Conservation (phyloP, 1,140 invertebrate species). For the Intoshia linei region DNA sequence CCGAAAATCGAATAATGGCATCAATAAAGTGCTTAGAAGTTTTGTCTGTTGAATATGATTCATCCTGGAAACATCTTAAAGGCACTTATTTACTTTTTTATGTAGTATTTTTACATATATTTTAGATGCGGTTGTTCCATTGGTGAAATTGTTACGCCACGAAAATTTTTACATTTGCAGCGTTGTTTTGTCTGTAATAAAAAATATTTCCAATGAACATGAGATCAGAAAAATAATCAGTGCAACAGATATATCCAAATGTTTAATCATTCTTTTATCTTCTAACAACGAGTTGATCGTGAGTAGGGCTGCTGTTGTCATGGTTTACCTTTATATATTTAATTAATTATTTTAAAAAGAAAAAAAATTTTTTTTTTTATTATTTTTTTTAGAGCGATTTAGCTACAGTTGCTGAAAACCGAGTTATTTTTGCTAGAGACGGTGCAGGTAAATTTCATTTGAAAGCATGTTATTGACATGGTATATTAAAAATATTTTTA, state of each 20-base stretch:
- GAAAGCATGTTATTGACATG: slow-evolving; percentile 2
- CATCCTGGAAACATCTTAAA: slow-evolving; percentile 17
- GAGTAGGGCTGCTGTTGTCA: slow-evolving; percentile 17
- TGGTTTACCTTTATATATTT: slow-evolving; percentile 20
- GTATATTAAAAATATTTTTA: slow-evolving; percentile 2
- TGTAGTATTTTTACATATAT: slow-evolving; percentile 3
- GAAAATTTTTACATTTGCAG: slow-evolving; percentile 14
- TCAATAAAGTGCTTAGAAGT: slow-evolving; percentile 19
- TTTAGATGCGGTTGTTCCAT: slow-evolving; percentile 13
- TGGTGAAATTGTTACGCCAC: slow-evolving; percentile 12
- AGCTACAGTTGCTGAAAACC: slow-evolving; percentile 14
- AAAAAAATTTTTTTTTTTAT: no score
- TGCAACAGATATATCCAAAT: slow-evolving; percentile 10
- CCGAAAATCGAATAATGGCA: slow-evolving; percentile 13
- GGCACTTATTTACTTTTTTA: slow-evolving; percentile 18
- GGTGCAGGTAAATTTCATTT: slow-evolving; percentile 15
- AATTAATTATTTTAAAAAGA: no score
- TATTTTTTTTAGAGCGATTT: no score
- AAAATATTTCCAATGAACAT: slow-evolving; percentile 18
- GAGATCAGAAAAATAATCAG: slow-evolving; percentile 12
- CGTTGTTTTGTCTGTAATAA: slow-evolving; percentile 16
- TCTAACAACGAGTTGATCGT: slow-evolving; percentile 18
- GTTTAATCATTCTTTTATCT: slow-evolving; percentile 12
- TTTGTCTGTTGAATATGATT: slow-evolving; percentile 13
- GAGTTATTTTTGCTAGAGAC: slow-evolving; percentile 11